Evolutionary conservation across 2,888 invertebrate species (phyloP).

Genomic region (Pasiphila rectangulata): DNA sequence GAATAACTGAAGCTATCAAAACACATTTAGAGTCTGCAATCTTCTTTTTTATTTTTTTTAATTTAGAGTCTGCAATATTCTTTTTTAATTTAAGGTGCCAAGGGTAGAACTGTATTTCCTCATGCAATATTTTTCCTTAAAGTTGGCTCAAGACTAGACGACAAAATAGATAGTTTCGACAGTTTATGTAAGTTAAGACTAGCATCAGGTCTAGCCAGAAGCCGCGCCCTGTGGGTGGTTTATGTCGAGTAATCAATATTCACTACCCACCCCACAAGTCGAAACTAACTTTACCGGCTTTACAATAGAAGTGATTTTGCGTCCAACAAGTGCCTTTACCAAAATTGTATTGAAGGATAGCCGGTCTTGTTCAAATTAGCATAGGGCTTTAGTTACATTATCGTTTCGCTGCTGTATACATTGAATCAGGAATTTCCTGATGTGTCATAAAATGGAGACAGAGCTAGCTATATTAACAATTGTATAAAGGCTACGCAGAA

Average conservation of each 20-base stretch:
- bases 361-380: slow-evolving; percentile 18
- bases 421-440: slow-evolving; percentile 23
- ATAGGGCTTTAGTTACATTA: slow-evolving; percentile 11
- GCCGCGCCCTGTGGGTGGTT: slow-evolving; percentile 19
- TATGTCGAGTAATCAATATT: slow-evolving; percentile 28
- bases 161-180: background rate
- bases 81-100: too few relatives aligned
- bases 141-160: too few relatives aligned
- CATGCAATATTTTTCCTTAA: background rate
- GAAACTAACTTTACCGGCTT: slow-evolving; percentile 2
- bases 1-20: too few relatives aligned
- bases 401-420: slow-evolving; percentile 15
- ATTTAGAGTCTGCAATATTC: too few relatives aligned
- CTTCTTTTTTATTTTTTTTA: too few relatives aligned
- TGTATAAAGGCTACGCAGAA: too few relatives aligned
- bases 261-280: slow-evolving; percentile 1
- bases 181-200: background rate
- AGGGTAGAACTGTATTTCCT: too few relatives aligned
- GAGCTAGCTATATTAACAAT: too few relatives aligned
- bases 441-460: background rate
- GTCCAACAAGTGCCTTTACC: slow-evolving; percentile 1
- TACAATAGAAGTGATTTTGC: slow-evolving; percentile 15
- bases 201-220: slow-evolving; percentile 21
- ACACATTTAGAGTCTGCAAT: too few relatives aligned
- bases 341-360: slow-evolving; percentile 11